A percentile compares a stretch with the other conserved stretches of the same genome.
Conservation (phyloP, 1,140 invertebrate genomes). For the Homarus americanus region DNA sequence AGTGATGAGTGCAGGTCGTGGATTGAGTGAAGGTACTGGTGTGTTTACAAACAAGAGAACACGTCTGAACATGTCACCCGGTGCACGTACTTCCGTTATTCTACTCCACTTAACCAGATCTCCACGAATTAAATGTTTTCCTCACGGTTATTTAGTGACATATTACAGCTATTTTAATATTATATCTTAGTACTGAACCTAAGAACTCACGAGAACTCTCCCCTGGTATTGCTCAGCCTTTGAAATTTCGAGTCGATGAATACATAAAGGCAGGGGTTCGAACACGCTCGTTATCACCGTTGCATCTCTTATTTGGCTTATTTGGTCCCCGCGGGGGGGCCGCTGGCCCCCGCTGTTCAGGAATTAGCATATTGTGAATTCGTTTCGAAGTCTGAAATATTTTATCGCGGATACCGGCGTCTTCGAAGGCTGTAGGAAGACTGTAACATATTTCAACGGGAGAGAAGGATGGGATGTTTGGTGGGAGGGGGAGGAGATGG, state of each 20-base stretch:
- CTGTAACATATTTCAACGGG: neutral
- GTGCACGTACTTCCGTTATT: too few relatives aligned
- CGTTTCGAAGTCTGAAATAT: slow-evolving; percentile 40
- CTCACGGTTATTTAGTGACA: too few relatives aligned
- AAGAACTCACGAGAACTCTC: too few relatives aligned
- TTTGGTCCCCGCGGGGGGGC: slow-evolving; percentile 46
- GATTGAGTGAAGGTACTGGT: neutral
- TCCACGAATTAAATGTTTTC: too few relatives aligned
- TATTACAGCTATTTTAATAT: too few relatives aligned
- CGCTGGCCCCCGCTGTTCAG: slow-evolving; percentile 15
- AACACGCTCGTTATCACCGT: slow-evolving; percentile 35
- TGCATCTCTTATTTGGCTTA: slow-evolving; percentile 59
- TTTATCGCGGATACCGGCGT: slow-evolving; percentile 42
- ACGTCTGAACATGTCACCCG: too few relatives aligned
- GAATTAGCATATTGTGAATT: slow-evolving; percentile 53
- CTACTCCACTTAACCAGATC: too few relatives aligned
- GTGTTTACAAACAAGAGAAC: slow-evolving; percentile 3
- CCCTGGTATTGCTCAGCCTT: too few relatives aligned
- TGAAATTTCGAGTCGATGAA: neutral
- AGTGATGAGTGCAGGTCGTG: neutral
- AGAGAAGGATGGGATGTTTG: neutral
- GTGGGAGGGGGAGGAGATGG: neutral
- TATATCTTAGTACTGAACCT: too few relatives aligned
- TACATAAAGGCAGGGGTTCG: neutral
- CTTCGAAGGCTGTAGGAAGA: slow-evolving; percentile 13